Conservation (phyloP, 2,888 invertebrate species). For the Drosophila maculinotata region DNA sequence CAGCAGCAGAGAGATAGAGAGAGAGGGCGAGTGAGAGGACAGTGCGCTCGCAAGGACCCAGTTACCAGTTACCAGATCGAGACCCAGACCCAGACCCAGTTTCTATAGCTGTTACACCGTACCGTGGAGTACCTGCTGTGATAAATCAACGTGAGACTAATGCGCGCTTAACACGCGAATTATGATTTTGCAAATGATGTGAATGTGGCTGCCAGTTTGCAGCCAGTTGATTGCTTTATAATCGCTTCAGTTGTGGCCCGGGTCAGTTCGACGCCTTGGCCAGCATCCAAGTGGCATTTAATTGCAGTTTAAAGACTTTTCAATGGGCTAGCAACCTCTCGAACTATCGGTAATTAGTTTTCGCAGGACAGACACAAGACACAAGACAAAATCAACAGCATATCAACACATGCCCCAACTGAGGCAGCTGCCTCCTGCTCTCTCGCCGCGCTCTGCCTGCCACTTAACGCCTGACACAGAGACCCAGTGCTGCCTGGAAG, state of each 20-base stretch:
- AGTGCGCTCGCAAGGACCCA: slow-evolving; percentile 39
- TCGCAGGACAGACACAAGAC: slow-evolving; percentile 38
- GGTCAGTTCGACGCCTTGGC: slow-evolving; percentile 7
- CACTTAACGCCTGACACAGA: slow-evolving; percentile 55
- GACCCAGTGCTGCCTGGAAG: slow-evolving; percentile 37
- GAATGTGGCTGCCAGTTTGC: slow-evolving; percentile 37
- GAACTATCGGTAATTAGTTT: slow-evolving; percentile 78
- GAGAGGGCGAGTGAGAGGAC: not conserved
- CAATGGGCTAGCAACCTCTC: slow-evolving; percentile 52
- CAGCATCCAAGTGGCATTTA: slow-evolving; percentile 57
- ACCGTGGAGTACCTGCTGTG: slow-evolving; percentile 71
- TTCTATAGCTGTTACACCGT: slow-evolving; percentile 45
- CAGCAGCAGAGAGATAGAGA: too few species aligned
- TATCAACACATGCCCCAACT: slow-evolving; percentile 57
- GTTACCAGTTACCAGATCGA: slow-evolving; percentile 26
- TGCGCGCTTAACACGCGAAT: slow-evolving; percentile 83
- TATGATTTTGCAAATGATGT: slow-evolving; percentile 82
- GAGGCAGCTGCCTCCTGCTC: slow-evolving; percentile 1
- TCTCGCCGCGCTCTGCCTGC: slow-evolving; percentile 3
- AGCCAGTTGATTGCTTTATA: slow-evolving; percentile 76
- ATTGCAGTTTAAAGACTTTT: slow-evolving; percentile 73
- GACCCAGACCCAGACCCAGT: slow-evolving; percentile 69
- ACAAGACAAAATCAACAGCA: slow-evolving; percentile 72
- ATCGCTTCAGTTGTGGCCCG: slow-evolving; percentile 52
- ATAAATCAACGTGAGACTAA: slow-evolving; percentile 84